phyloP scores from a whole-genome alignment of 2,113 vertebrate genomes.

The Dicaeum eximium region DNA sequence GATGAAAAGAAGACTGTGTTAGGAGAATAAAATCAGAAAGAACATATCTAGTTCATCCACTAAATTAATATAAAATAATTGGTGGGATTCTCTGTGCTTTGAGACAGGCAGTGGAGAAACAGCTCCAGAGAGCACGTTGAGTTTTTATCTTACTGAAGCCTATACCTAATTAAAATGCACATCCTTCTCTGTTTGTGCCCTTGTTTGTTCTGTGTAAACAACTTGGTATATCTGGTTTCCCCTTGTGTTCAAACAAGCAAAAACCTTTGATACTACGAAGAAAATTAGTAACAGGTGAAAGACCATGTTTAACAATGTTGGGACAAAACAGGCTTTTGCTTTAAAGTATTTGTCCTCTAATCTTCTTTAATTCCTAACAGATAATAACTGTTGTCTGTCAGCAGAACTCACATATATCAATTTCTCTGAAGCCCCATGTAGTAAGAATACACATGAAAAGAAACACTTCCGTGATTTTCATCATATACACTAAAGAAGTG shows the following conservation, averaged over 20 bases:
- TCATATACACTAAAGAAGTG: background rate
- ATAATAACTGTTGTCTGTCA: background rate
- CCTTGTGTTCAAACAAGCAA: slow-evolving; percentile 39
- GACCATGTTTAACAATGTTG: background rate
- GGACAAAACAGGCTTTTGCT: background rate
- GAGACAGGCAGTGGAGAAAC: background rate
- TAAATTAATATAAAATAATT: background rate
- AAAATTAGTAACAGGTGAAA: slow-evolving; percentile 61
- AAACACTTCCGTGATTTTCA: background rate
- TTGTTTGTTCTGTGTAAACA: slow-evolving; percentile 48
- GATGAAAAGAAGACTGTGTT: background rate
- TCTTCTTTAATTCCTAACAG: slow-evolving; percentile 15
- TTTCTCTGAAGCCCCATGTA: background rate
- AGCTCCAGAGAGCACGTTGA: background rate
- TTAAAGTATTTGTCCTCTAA: slow-evolving; percentile 14
- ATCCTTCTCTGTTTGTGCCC: background rate
- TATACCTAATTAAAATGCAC: slow-evolving; percentile 3
- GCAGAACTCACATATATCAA: background rate
- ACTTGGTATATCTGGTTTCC: background rate
- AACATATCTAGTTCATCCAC: background rate
- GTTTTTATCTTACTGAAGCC: background rate
- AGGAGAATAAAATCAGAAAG: background rate
- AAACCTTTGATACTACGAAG: slow-evolving; percentile 17
- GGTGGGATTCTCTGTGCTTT: background rate
- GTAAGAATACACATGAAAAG: background rate